phyloP scores from a whole-genome alignment of 2,797 vertebrate genomes.

The Myripristis jacobus region DNA sequence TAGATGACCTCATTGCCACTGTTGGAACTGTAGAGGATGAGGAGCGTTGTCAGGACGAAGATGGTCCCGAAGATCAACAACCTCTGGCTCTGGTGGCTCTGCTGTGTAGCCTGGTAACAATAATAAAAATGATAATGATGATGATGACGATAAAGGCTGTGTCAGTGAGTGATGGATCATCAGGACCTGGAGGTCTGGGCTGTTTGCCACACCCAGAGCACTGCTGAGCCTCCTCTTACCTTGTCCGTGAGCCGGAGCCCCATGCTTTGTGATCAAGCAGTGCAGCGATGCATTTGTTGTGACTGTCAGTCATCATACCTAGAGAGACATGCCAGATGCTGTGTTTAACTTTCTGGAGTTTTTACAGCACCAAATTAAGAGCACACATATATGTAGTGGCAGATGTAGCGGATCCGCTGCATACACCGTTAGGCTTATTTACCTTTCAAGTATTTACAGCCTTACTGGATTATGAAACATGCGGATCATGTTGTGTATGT shows the following conservation, averaged over 20 bases:
- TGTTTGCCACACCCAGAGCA: conserved; percentile 23
- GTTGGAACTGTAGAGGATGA: conserved; percentile 95
- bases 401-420: neutral
- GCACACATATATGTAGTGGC: neutral
- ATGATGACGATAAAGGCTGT: neutral
- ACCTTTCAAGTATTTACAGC: neutral
- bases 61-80: conserved; percentile 88
- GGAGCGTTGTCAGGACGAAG: conserved; percentile 91
- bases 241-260: conserved; percentile 73
- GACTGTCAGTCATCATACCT: conserved; percentile 72
- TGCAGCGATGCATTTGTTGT: conserved; percentile 35
- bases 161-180: neutral
- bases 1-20: conserved; percentile 81
- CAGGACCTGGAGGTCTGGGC: neutral
- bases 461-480: neutral
- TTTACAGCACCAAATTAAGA: neutral
- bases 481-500: neutral
- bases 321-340: neutral
- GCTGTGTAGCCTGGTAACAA: no score
- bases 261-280: conserved; percentile 75
- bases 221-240: conserved; percentile 61
- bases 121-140: no score
- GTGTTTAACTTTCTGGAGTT: neutral
- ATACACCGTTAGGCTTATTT: neutral
- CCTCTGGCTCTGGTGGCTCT: conserved; percentile 86